These are phyloP conservation scores for Stenoptilia bipunctidactyla DNA, from an alignment of 2,888 invertebrate species.

Conservation along the genomic window DNA sequence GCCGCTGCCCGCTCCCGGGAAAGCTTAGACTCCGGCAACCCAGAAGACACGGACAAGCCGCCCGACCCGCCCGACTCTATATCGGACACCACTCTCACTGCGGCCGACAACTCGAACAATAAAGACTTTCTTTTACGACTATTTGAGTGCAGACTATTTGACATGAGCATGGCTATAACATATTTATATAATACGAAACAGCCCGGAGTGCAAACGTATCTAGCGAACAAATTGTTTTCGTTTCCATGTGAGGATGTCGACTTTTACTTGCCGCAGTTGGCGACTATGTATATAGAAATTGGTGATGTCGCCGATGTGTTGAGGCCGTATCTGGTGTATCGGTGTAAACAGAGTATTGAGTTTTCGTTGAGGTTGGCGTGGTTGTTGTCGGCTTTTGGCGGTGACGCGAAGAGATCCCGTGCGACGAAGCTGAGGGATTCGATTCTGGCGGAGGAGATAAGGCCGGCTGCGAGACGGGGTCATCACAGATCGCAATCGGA, in stretches of 20 bases:
- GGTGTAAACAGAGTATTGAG: conserved; percentile 93
- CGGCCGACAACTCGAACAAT: conserved; percentile 51
- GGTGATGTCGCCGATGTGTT: conserved; percentile 91
- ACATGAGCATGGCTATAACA: conserved; percentile 98
- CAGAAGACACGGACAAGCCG: conserved; percentile 70
- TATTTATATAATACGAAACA: conserved; percentile 99
- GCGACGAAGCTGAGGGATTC: conserved; percentile 54
- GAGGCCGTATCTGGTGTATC: conserved; percentile 57
- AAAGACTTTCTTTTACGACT: conserved; percentile 86
- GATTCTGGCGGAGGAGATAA: conserved; percentile 57
- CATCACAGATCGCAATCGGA: conserved; percentile 82
- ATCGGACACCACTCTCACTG: conserved; percentile 20
- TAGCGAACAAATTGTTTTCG: conserved; percentile 97
- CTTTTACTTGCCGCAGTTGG: conserved; percentile 97
- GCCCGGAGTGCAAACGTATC: conserved; percentile 96
- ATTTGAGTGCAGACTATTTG: conserved; percentile 96
- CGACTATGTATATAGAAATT: conserved; percentile 99
- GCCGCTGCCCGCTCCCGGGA: conserved; percentile 76
- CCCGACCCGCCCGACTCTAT: conserved; percentile 50
- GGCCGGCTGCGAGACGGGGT: conserved; percentile 53
- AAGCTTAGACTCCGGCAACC: conserved; percentile 79
- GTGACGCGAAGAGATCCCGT: conserved; percentile 64
- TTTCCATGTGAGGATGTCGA: conserved; percentile 94
- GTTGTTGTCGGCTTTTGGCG: conserved; percentile 94
- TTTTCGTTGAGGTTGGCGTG: conserved; percentile 97